Base-by-base conservation (phyloP, 2,797 vertebrate genomes). In the Poecilia picta region DNA sequence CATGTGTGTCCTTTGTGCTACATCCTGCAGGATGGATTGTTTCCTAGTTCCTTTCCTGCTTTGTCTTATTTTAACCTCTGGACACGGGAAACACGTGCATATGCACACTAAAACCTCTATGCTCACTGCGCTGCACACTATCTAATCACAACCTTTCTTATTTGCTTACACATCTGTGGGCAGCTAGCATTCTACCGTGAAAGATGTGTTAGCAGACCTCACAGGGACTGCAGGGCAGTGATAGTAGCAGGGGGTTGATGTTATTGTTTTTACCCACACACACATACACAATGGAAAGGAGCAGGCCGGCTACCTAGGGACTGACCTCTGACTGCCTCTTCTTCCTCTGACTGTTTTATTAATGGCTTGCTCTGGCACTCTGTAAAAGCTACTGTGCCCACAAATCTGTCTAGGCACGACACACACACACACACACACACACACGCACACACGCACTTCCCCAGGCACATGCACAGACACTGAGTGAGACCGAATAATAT, bases 321-420 rank as follows among this genome's bases (percentile, higher is more conserved):
- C 85, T 81, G 82, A 89, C 88, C 89, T 90, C 84, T 16, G 77
- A 87, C 91, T 88, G 88, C 75, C 80, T 89, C 82, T 83, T 83
- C 86, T 86, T 81, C 85, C 86, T 89, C 89, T 84, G 84, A 85
- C 90, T 92, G 92, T 94, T 94, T 94, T 93, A 95, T 95, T 94
- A 95, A 95, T 92, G 93, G 89, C 84, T 89, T 53, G 55, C 78
- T 75, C 83, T 70, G 84, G 85, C 84, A 87, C 83, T 89, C 81
- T 87, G 85, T 94, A 91, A 93, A 90, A 93, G 91, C 88, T 84
- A 85, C 91, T 88, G 84, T 88, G 89, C 88, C 89, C 85, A 87
- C 78, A 41, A 81, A 87, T 89, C 86, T 83, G 83, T 88, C 76
- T 85, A 75, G 81, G 80, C 76, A 83, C 8, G 8, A 82, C 51